Conservation (phyloP, 2,113 vertebrate genomes). For the Turnix velox region DNA sequence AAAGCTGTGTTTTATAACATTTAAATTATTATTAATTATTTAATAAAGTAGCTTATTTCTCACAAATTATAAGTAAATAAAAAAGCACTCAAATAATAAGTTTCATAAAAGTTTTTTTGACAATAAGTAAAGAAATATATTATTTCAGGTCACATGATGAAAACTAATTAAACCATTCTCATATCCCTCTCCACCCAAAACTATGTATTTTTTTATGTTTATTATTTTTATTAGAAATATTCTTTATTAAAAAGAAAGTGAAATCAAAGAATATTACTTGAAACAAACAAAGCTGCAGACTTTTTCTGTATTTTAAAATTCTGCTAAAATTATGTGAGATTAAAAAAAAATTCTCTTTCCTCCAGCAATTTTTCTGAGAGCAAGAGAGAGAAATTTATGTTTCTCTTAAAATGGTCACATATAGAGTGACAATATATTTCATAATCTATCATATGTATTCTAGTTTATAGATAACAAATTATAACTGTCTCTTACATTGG, state of each 20-base stretch:
- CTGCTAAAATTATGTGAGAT: not conserved
- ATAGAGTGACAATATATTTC: not conserved
- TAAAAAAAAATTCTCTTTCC: not conserved
- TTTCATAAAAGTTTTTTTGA: not conserved
- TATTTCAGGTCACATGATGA: not conserved
- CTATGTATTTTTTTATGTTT: fast-evolving
- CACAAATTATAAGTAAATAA: not conserved
- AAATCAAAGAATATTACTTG: not conserved
- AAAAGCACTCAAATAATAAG: not conserved
- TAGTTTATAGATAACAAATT: not conserved
- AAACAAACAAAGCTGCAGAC: fast-evolving
- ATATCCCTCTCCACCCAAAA: not conserved
- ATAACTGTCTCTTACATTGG: not conserved
- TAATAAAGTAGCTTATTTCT: not conserved
- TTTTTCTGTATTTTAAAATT: not conserved
- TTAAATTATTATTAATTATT: not conserved
- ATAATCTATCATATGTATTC: not conserved
- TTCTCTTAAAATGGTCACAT: not conserved
- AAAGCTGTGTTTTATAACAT: not conserved
- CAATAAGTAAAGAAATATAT: not conserved
- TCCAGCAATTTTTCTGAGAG: not conserved
- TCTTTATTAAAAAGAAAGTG: not conserved
- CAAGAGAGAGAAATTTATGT: not conserved
- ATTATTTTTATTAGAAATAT: not conserved
- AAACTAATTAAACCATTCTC: not conserved